These are phyloP conservation scores for Sebastes miniatus DNA, from an alignment of 2,797 vertebrate species.

Conservation along the genomic window DNA sequence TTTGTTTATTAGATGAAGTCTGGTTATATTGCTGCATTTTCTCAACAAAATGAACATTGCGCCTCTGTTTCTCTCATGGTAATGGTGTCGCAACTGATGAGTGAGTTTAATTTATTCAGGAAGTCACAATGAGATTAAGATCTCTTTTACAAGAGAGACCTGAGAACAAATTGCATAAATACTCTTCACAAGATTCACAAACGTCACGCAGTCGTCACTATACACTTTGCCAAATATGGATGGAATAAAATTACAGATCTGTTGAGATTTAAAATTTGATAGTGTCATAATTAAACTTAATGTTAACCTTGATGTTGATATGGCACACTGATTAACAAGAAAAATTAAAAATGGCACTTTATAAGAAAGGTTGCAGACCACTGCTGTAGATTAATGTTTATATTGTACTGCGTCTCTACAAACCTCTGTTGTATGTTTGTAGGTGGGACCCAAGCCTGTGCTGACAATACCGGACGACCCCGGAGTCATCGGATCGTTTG, in stretches of 20 bases:
- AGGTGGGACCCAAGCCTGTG: constrained; percentile 89
- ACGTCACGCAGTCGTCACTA: too few relatives aligned
- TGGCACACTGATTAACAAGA: too few relatives aligned
- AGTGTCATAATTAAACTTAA: too few relatives aligned
- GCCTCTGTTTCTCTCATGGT: background rate
- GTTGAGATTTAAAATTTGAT: too few relatives aligned
- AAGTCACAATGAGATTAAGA: constrained; percentile 9
- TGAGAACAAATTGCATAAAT: background rate
- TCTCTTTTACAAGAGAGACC: background rate
- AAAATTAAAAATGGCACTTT: too few relatives aligned
- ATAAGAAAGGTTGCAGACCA: too few relatives aligned
- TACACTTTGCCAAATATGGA: too few relatives aligned
- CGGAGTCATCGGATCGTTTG: constrained; percentile 88
- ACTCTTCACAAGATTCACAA: background rate
- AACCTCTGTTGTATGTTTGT: background rate
- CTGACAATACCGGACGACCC: constrained; percentile 90
- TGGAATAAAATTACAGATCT: too few relatives aligned
- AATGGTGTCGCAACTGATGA: background rate
- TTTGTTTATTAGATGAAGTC: background rate
- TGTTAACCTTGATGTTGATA: too few relatives aligned
- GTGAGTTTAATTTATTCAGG: background rate
- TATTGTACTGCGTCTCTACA: background rate
- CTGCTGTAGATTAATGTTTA: background rate
- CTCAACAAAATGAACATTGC: background rate
- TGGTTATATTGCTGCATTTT: background rate